A percentile compares a stretch with the other conserved stretches of the same genome.
Evolutionary conservation across 2,888 invertebrate genomes (phyloP).

Genomic region (Phrixothrix hirtus): DNA sequence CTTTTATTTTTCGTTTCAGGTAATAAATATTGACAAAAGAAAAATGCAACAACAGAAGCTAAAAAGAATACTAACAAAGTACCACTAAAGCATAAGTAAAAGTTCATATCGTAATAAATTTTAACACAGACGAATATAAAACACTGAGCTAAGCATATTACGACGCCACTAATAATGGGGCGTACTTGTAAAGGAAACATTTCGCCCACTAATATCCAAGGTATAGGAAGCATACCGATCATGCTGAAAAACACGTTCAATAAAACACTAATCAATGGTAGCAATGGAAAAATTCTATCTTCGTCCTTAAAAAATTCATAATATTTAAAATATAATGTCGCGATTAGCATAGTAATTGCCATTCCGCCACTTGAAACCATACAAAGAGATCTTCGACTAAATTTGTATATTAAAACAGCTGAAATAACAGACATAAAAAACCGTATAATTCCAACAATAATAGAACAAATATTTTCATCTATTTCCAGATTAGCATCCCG

Average conservation of each 20-base stretch:
- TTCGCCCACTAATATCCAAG: conserved; percentile 77
- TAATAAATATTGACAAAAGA: conserved; percentile 64
- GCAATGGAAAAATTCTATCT: conserved; percentile 45
- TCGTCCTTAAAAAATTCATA: conserved; percentile 46
- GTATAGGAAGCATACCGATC: conserved; percentile 73
- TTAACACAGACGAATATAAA: conserved; percentile 73
- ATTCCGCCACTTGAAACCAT: conserved; percentile 68
- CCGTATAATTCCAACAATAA: conserved; percentile 69
- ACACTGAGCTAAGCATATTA: conserved; percentile 70
- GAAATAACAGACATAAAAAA: conserved; percentile 70
- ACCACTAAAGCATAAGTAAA: conserved; percentile 63
- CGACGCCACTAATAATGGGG: conserved; percentile 71
- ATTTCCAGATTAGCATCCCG: conserved; percentile 66
- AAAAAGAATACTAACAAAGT: conserved; percentile 67
- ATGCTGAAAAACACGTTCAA: conserved; percentile 73
- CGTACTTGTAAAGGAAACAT: conserved; percentile 70
- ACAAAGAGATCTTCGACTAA: conserved; percentile 66
- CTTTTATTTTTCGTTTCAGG: conserved; percentile 74
- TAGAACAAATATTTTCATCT: conserved; percentile 70
- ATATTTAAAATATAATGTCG: conserved; percentile 49
- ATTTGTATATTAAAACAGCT: conserved; percentile 67
- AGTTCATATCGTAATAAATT: conserved; percentile 67
- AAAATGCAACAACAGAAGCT: conserved; percentile 64
- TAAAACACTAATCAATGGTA: conserved; percentile 65
- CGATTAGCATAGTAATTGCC: conserved; percentile 62